A percentile compares a stretch with the other conserved stretches of the same genome.
These are phyloP conservation scores for Porites rus DNA, from an alignment of 92 coral and sea anemone species.

Conservation along the genomic window DNA sequence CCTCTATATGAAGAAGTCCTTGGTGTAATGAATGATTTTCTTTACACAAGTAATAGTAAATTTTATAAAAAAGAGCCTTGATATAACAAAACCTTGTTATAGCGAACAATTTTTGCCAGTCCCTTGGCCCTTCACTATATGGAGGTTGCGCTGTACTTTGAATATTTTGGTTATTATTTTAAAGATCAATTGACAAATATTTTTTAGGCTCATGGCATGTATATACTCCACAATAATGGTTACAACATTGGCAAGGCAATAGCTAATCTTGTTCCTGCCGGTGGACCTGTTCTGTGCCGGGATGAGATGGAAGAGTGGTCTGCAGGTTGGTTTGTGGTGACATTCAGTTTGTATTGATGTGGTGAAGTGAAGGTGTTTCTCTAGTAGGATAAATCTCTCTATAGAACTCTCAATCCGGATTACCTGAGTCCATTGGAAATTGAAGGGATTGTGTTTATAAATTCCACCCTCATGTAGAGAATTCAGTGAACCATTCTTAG, in stretches of 20 bases:
- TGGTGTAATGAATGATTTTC: background rate
- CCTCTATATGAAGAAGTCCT: background rate
- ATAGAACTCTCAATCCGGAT: no score
- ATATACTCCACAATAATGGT: constrained; percentile 83
- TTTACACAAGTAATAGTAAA: no score
- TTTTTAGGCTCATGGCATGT: constrained; percentile 95
- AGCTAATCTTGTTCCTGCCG: constrained; percentile 90
- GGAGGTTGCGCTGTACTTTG: no score
- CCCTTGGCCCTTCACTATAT: background rate
- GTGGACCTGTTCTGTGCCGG: constrained; percentile 98
- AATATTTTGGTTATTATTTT: no score
- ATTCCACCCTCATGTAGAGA: no score
- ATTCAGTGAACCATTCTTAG: no score
- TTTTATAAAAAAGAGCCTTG: background rate
- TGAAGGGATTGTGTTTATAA: no score
- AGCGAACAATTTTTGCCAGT: background rate
- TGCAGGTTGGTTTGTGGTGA: constrained; percentile 72
- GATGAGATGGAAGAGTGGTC: constrained; percentile 99
- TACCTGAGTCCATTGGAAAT: no score
- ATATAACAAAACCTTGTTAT: background rate
- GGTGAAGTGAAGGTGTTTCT: no score
- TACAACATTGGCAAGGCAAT: constrained; percentile 92
- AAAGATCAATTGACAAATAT: no score
- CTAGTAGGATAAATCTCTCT: no score
- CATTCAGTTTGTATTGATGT: background rate